Conservation (phyloP, 2,888 invertebrate genomes). For the Drosophila meridiana region DNA sequence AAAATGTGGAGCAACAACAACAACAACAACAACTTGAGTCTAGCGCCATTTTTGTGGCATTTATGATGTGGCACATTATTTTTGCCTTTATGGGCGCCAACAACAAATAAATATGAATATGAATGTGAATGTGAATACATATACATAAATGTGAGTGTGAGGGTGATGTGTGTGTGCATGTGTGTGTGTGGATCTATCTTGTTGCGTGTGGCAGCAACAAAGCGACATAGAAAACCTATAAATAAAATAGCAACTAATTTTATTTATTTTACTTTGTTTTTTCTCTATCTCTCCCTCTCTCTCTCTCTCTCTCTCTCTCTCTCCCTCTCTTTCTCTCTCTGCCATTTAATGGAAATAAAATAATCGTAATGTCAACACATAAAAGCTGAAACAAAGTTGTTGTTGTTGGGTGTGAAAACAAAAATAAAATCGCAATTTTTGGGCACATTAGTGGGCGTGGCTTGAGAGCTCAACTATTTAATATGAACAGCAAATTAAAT, state of each 20-base stretch:
- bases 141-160: conserved; percentile 15
- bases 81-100: conserved; percentile 63
- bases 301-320: no score
- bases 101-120: conserved; percentile 44
- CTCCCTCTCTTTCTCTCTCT: neutral
- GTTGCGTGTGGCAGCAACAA: conserved; percentile 44
- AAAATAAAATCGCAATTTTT: conserved; percentile 3
- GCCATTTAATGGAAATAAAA: conserved; percentile 64
- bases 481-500: neutral
- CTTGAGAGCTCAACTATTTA: conserved; percentile 1
- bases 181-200: neutral
- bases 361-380: conserved; percentile 65
- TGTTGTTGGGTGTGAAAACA: conserved; percentile 8
- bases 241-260: conserved; percentile 82
- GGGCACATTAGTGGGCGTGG: neutral
- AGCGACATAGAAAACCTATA: conserved; percentile 51
- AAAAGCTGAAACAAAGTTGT: conserved; percentile 24
- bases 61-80: conserved; percentile 79
- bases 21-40: conserved; percentile 39
- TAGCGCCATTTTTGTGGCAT: conserved; percentile 76
- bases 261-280: conserved; percentile 67
- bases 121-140: conserved; percentile 26
- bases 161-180: conserved; percentile 14
- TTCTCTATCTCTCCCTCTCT: neutral
- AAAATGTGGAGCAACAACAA: conserved; percentile 30